Base-by-base conservation (phyloP, 1,140 invertebrate genomes). In the Diuraphis noxia region DNA sequence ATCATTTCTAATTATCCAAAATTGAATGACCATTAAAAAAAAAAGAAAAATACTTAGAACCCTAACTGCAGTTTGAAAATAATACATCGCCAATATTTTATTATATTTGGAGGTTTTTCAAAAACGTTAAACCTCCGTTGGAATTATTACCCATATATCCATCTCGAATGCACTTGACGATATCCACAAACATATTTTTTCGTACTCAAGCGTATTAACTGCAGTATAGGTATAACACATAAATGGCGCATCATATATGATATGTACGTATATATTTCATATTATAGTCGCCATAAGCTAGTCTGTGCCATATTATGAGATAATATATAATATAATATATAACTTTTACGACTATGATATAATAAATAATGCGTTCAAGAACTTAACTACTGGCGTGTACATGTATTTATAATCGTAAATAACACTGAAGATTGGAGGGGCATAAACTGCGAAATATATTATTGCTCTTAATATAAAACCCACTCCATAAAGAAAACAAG, bases 401-500 rank as follows among this genome's bases (percentile, higher is more conserved):
- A 13, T 30, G 10, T n/a, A 84, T 84, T 84, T 30, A 43, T 84
- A 43, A 41, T 41, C 38, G 13, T 85, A 85, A 34, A 85, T 46
- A 49, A 85, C 43, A 34, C 43, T 19, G n/a, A 34, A 8, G 19
- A 43, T 19, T 36, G 43, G 19, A 34, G n/a, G 43, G 34, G 84
- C 13, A 43, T 85, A 49, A 85, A 85, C 41, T 46, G n/a, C 9
- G 36, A 46, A 43, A 21, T 49, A 21, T 21, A 21, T 7, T 41
- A 81, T 7, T 43, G n/a, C n/a, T n/a, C n/a, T n/a, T 34, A 43
- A 36, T 49, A 85, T 43, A 43, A 85, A 49, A 85, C 43, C 84
- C n/a, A 85, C 84, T 85, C 43, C 17, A 84, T n/a, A 25, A n/a
- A 23, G 6, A 85, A 85, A 85, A 85, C 43, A 49, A n/a, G 84